These are phyloP conservation scores for Tryphoninae sp. DNA, from an alignment of 2,888 invertebrate genomes.

Conservation along the genomic window DNA sequence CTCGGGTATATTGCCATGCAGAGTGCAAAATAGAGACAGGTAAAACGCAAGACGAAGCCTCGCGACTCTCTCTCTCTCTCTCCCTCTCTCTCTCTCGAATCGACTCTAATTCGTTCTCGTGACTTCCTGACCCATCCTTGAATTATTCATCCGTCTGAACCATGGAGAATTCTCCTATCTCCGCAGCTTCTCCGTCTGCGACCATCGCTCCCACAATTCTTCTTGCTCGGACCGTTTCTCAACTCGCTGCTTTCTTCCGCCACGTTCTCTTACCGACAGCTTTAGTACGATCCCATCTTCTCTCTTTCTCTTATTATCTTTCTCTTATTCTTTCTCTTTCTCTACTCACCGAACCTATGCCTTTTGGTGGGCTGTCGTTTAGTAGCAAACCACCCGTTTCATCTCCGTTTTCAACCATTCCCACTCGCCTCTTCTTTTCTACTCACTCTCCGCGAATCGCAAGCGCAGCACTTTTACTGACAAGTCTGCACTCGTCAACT, in stretches of 20 bases:
- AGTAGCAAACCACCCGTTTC: constrained; percentile 52
- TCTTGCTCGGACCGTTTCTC: constrained; percentile 33
- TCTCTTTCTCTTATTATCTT: constrained; percentile 10
- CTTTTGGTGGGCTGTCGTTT: constrained; percentile 42
- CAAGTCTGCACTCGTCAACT: constrained; percentile 62
- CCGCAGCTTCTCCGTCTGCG: constrained; percentile 9
- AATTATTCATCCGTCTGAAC: constrained; percentile 71
- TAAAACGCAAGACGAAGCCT: constrained; percentile 9
- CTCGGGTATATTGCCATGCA: background rate
- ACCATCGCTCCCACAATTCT: constrained; percentile 35
- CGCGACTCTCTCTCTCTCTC: constrained; percentile 29
- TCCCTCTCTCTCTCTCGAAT: constrained; percentile 50
- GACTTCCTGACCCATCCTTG: constrained; percentile 65
- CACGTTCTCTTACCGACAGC: background rate
- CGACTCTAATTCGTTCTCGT: constrained; percentile 68
- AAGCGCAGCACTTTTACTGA: constrained; percentile 63
- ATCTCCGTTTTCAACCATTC: constrained; percentile 44
- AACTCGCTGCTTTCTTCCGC: constrained; percentile 23
- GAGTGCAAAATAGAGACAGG: background rate
- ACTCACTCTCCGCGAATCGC: constrained; percentile 58
- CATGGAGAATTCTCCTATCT: constrained; percentile 60
- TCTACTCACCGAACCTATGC: constrained; percentile 31
- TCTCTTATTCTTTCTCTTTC: constrained; percentile 12
- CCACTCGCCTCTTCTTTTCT: constrained; percentile 34
- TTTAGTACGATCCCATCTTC: background rate